A percentile compares a stretch with the other conserved stretches of the same genome.
Evolutionary conservation across 1,140 invertebrate genomes (phyloP).

Genomic region (Calliopsis andreniformis): DNA sequence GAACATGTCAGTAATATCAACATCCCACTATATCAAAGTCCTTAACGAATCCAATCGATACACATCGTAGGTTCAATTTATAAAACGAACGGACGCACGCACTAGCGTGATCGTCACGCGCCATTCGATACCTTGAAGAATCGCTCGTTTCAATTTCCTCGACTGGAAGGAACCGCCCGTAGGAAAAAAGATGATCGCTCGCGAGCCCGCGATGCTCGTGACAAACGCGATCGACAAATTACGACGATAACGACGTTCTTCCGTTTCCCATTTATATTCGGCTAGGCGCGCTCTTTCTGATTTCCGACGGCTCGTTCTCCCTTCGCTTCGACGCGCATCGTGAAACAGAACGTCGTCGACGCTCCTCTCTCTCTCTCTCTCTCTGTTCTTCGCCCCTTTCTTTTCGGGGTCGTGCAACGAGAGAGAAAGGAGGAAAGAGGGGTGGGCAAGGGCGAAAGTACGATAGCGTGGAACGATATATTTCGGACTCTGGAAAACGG

Average conservation of each 20-base stretch:
- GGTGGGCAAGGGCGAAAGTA: not conserved
- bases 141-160: constrained; percentile 3
- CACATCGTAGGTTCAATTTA: too few species aligned
- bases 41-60: too few species aligned
- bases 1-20: too few species aligned
- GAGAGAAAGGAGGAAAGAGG: not conserved
- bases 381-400: not conserved
- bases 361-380: constrained; percentile 27
- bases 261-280: constrained; percentile 37
- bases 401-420: not conserved
- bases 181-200: constrained; percentile 10
- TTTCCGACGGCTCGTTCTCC: constrained; percentile 19
- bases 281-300: not conserved
- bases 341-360: not conserved
- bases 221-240: constrained; percentile 32
- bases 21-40: too few species aligned
- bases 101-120: too few species aligned
- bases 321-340: constrained; percentile 16
- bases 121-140: not conserved
- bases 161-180: not conserved
- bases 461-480: not conserved
- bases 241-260: constrained; percentile 29
- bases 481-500: constrained; percentile 4
- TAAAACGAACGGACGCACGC: too few species aligned
- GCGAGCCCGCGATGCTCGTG: not conserved